A percentile compares a stretch with the other conserved stretches of the same genome.
Evolutionary conservation across 2,797 vertebrate genomes (phyloP).

Genomic region (Champsocephalus esox): DNA sequence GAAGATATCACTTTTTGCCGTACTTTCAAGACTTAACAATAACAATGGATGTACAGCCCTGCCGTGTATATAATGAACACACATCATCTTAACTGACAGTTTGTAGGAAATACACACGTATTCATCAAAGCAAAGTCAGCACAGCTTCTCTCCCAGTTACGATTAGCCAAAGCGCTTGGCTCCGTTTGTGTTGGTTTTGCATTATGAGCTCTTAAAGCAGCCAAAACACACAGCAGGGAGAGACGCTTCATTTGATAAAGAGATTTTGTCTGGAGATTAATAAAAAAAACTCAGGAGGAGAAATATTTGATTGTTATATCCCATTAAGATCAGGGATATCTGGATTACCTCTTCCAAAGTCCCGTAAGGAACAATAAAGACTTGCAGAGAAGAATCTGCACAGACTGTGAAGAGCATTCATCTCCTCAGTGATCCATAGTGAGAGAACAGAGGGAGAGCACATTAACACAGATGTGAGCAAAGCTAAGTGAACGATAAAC

Average conservation of each 20-base stretch:
- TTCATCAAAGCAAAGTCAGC: constrained; percentile 15
- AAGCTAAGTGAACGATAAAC: constrained; percentile 6
- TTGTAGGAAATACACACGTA: neutral
- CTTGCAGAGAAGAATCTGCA: constrained; percentile 4
- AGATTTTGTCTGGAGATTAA: neutral
- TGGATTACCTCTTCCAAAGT: constrained; percentile 34
- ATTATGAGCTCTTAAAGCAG: constrained; percentile 13
- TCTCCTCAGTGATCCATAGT: constrained; percentile 35
- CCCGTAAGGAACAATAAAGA: constrained; percentile 24
- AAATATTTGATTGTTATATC: constrained; percentile 17
- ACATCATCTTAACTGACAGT: constrained; percentile 6
- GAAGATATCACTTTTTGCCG: neutral
- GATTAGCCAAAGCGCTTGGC: constrained; percentile 13
- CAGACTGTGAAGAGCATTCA: constrained; percentile 14
- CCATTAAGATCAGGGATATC: constrained; percentile 23
- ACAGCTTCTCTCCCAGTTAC: constrained; percentile 1
- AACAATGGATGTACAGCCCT: neutral
- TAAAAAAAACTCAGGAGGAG: constrained; percentile 10
- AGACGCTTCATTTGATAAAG: constrained; percentile 1
- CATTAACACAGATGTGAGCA: constrained; percentile 29
- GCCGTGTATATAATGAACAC: neutral
- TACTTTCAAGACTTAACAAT: neutral
- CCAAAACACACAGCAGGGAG: constrained; percentile 14
- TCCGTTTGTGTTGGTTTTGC: neutral
- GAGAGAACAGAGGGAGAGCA: constrained; percentile 14